Conservation (phyloP, 2,797 vertebrate genomes). For the Mormyrops boulengeri region DNA sequence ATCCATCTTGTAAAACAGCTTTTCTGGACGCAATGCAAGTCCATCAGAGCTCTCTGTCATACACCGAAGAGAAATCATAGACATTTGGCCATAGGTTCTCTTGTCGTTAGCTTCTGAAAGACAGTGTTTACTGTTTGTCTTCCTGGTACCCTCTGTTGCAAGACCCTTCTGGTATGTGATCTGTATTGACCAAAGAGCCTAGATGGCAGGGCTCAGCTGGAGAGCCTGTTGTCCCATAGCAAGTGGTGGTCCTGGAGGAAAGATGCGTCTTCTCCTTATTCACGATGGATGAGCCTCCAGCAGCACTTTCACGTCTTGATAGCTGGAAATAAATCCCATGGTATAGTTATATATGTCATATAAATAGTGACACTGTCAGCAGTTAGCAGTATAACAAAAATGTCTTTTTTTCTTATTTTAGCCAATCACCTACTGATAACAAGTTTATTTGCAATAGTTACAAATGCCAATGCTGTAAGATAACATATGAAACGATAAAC, state of each 20-base stretch:
- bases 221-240: conserved; percentile 47
- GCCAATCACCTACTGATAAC: background rate
- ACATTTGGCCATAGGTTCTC: background rate
- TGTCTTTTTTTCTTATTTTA: background rate
- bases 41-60: background rate
- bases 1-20: background rate
- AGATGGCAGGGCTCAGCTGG: background rate
- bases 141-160: conserved; percentile 41
- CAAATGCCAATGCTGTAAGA: background rate
- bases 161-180: conserved; percentile 24
- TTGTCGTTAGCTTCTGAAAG: background rate
- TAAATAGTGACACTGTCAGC: background rate
- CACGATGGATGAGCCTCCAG: background rate
- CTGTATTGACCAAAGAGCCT: background rate
- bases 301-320: conserved; percentile 2
- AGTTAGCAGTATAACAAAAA: background rate
- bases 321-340: background rate
- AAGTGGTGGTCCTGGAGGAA: conserved; percentile 16
- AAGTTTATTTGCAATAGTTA: background rate
- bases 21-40: background rate
- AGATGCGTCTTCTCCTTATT: conserved; percentile 40
- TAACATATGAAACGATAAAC: background rate
- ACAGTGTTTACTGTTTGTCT: conserved; percentile 2
- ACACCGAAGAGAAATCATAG: background rate
- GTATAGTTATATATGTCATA: background rate